Evolutionary conservation across 92 coral and sea anemone genomes (phyloP).

Genomic region (Zoanthus sansibaricus): DNA sequence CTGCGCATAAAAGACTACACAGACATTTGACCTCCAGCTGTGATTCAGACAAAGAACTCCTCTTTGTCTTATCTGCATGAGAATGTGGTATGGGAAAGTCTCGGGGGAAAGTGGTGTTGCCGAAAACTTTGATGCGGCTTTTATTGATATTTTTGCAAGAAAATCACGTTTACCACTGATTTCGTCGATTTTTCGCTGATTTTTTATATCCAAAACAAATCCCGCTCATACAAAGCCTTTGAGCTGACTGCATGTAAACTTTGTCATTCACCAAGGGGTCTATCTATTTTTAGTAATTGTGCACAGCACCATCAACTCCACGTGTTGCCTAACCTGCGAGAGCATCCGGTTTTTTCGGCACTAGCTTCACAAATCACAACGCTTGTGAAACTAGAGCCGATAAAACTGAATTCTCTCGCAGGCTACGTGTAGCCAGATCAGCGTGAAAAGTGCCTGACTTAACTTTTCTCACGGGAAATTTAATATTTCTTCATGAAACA

Average conservation of each 20-base stretch:
- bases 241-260: constrained; percentile 9
- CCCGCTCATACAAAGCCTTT: constrained; percentile 9
- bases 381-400: constrained; percentile 6
- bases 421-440: constrained; percentile 6
- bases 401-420: constrained; percentile 7
- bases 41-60: constrained; percentile 1
- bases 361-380: constrained; percentile 1
- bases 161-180: constrained; percentile 7
- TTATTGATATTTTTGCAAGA: constrained; percentile 1
- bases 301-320: not conserved
- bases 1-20: constrained; percentile 9
- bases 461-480: constrained; percentile 32
- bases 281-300: not conserved
- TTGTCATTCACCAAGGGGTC: constrained; percentile 9
- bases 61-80: constrained; percentile 4
- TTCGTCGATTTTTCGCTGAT: constrained; percentile 8
- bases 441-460: constrained; percentile 26
- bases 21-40: constrained; percentile 9
- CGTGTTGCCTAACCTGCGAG: constrained; percentile 7
- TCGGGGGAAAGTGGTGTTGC: constrained; percentile 3
- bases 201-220: not conserved
- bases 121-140: constrained; percentile 9
- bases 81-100: constrained; percentile 9
- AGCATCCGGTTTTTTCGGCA: constrained; percentile 6
- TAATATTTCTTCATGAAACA: constrained; percentile 29